Base-by-base conservation (phyloP, 2,797 vertebrate species). In the Anabacerthia variegaticeps region DNA sequence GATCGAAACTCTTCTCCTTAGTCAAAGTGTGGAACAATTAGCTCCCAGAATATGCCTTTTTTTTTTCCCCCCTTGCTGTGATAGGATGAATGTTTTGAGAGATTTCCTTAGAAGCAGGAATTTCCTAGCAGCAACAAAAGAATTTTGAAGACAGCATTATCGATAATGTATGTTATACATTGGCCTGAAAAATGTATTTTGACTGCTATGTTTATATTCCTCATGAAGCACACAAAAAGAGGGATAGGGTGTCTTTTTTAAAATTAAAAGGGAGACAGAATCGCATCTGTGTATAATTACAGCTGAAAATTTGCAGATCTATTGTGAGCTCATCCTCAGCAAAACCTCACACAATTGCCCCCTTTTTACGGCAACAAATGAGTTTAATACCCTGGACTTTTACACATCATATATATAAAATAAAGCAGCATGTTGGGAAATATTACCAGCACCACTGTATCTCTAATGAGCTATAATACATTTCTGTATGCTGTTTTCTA, bases 301-400 rank as follows among this genome's bases (percentile, higher is more conserved):
- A 52, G 82, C 30, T 67, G 43, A 89, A 95, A 95, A 88, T 68
- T 56, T 81, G 82, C 44, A 80, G 41, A 83, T 69, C 78, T 69
- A 84, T 83, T 94, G 78, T 82, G 61, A 89, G 79, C 37, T 91
- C 79, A 86, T 88, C 65, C 36, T 93, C 52, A 74, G 48, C 39
- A 87, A 81, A 93, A 89, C 85, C 58, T 81, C 82, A 92, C 41
- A 88, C 27, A 91, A 81, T 77, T 65, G 77, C 32, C 20, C 61
- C 15, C 24, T 72, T 89, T 56, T 65, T 65, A 54, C 74, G 68
- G 78, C 85, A 96, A 83, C 22, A 92, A 83, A 71, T 52, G 20
- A 81, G 16, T 89, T 94, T 92, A 88, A 90, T 44, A 86, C 76
- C 46, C 43, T 75, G 68, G 51, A 83, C 49, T 78, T 92, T 75